Conservation (phyloP, 2,113 vertebrate species). For the Chroicocephalus ridibundus region DNA sequence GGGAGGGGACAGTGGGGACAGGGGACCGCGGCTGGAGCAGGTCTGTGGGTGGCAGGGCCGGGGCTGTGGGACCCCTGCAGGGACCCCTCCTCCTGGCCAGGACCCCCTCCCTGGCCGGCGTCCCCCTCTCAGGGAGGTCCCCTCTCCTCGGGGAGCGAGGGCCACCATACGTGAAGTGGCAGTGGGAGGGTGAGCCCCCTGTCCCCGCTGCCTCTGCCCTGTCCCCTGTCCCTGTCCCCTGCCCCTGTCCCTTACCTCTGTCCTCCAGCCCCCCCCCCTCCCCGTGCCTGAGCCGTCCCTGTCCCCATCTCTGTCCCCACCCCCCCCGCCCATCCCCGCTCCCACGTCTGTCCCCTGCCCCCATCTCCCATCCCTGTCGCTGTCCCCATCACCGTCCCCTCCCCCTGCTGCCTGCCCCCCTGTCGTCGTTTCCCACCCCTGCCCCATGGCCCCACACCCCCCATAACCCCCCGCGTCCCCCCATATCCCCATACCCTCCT, state of each 20-base stretch:
- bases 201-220: neutral
- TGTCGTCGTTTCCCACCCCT: neutral
- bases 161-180: neutral
- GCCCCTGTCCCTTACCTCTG: neutral
- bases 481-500: no score
- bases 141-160: neutral
- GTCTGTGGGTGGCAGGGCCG: neutral
- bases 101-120: neutral
- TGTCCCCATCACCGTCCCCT: neutral
- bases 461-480: no score
- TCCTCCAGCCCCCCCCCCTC: no score
- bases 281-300: neutral
- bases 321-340: no score
- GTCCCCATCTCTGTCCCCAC: neutral
- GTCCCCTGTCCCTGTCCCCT: neutral
- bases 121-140: neutral
- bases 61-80: neutral
- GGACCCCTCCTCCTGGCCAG: neutral
- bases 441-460: no score
- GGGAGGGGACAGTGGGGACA: neutral
- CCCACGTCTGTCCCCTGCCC: neutral
- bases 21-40: accelerated
- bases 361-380: neutral
- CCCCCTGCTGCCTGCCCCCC: neutral
- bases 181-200: neutral